Evolutionary conservation across 2,888 invertebrate genomes (phyloP).

Genomic region (Dicycla oo): DNA sequence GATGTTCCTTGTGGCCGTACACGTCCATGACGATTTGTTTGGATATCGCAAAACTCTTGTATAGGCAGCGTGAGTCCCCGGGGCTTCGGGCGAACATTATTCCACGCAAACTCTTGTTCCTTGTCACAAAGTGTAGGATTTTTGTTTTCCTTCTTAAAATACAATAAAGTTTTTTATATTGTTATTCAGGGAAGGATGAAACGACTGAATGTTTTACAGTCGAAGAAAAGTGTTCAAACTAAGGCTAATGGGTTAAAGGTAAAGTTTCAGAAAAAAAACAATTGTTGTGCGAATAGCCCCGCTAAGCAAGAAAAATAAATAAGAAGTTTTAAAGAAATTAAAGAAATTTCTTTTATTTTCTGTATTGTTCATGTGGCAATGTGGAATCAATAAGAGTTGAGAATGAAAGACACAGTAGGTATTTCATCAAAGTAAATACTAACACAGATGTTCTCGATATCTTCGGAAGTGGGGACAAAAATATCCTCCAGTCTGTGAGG

Average conservation of each 20-base stretch:
- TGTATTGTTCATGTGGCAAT: neutral
- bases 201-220: neutral
- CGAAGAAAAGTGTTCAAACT: neutral
- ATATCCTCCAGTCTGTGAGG: conserved; percentile 60
- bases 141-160: conserved; percentile 60
- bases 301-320: neutral
- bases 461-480: conserved; percentile 5
- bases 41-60: conserved; percentile 71
- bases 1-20: conserved; percentile 68
- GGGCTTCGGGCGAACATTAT: conserved; percentile 71
- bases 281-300: neutral
- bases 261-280: neutral
- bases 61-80: conserved; percentile 71
- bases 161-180: neutral
- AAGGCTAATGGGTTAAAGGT: neutral
- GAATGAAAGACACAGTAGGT: neutral
- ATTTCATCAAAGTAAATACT: conserved; percentile 15
- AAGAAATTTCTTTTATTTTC: too few relatives aligned
- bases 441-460: conserved; percentile 32
- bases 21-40: conserved; percentile 76
- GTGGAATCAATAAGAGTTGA: too few relatives aligned
- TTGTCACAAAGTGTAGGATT: conserved; percentile 63
- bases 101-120: conserved; percentile 59
- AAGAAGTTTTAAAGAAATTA: too few relatives aligned
- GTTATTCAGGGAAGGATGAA: neutral